Evolutionary conservation across 2,888 invertebrate species (phyloP), one percentile per base, ranked within the genome.

Genomic region (Pheosia tremula): DNA sequence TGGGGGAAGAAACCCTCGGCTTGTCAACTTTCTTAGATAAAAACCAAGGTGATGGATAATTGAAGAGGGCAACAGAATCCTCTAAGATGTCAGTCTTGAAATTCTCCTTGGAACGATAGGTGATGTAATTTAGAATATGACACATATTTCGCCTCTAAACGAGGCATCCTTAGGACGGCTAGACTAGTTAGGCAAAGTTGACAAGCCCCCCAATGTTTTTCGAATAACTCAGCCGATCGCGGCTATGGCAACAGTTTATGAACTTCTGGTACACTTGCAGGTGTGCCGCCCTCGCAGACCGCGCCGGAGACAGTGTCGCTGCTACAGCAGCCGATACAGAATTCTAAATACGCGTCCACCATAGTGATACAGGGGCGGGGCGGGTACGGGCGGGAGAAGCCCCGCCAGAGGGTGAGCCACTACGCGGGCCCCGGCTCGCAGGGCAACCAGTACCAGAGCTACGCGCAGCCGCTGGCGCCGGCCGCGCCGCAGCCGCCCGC

Each of bases 291-390:
- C 43, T 93, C 93, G n/a, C 91, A 91, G 71, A 93, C 92, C 11
- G 93, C 93, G 37, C 93, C 93, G 36, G 93, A 93, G 74, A 93
- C 93, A n/a, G 93, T 93, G 45, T 92, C 92, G 9, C 76, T 93
- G 50, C 80, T 93, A 62, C 93, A 93, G 74, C 91, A 92, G 74
- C 91, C 93, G 41, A 79, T 87, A 59, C 90, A 86, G 65, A 86
- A 82, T 66, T 75, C 86, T 13, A 92, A 92, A 77, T 92, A 90
- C 69, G 83, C 89, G 50, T 84, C 90, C 9, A 79, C 87, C 5
- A 80, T 90, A 63, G 87, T 89, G 52, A 82, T 90, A 9, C 90
- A 87, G 63, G 88, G 89, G 13, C 85, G 93, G 24, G 75, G 86
- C 55, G 88, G 79, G 11, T 93, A 89, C 77, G 74, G 63, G 11